A percentile compares a stretch with the other conserved stretches of the same genome.
Conservation (phyloP, 2,888 invertebrate species). For the Elaeidobius kamerunicus region DNA sequence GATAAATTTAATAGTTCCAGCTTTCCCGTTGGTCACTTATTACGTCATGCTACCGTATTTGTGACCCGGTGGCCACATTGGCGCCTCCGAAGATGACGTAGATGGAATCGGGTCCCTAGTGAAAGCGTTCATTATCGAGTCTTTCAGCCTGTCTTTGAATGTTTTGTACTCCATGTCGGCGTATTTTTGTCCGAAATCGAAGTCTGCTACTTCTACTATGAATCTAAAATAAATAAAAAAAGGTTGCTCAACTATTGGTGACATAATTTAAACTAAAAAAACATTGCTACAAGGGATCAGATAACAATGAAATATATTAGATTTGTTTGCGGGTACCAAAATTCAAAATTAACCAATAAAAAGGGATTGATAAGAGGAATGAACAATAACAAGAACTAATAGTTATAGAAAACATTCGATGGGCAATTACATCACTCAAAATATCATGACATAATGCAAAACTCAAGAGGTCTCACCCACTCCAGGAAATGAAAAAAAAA, state of each 20-base stretch:
- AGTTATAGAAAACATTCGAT: too few relatives aligned
- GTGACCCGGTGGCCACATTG: constrained; percentile 49
- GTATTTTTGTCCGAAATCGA: constrained; percentile 80
- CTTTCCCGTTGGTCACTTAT: not conserved
- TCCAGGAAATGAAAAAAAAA: too few relatives aligned
- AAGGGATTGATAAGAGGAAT: too few relatives aligned
- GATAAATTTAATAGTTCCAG: not conserved
- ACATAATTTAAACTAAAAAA: not conserved
- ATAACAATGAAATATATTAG: too few relatives aligned
- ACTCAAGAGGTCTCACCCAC: too few relatives aligned
- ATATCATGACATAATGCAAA: too few relatives aligned
- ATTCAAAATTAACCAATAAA: too few relatives aligned
- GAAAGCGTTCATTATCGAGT: constrained; percentile 68
- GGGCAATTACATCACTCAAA: too few relatives aligned
- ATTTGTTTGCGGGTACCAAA: too few relatives aligned
- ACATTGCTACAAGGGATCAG: too few relatives aligned
- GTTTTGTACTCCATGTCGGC: constrained; percentile 85
- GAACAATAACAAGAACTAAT: too few relatives aligned
- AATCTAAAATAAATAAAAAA: constrained; percentile 59
- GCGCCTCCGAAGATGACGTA: constrained; percentile 43
- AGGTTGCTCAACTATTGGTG: not conserved
- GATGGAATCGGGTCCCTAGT: constrained; percentile 41
- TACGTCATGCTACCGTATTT: constrained; percentile 58
- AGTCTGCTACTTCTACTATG: constrained; percentile 85
- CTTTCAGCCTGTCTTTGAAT: constrained; percentile 75